Percentiles rank a stretch among this genome's conserved stretches.
These are phyloP conservation scores for Eira barbara DNA, from an alignment of 2,113 vertebrate species.

Conservation along the genomic window DNA sequence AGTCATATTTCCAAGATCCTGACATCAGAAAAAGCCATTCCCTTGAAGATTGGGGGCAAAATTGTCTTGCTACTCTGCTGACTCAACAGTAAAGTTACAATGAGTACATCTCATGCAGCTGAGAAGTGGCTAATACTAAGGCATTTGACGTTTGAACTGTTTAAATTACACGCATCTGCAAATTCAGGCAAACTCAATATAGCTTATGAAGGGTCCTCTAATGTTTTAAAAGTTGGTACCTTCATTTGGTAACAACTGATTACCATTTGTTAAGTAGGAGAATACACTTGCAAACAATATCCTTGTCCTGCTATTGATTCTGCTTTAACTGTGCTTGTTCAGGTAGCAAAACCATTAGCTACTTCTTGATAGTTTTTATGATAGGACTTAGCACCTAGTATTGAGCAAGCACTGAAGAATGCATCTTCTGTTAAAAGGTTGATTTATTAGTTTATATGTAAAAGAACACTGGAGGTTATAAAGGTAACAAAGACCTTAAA, in stretches of 20 bases:
- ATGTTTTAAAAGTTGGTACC: background rate
- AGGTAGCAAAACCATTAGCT: slow-evolving; percentile 55
- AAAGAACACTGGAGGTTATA: slow-evolving; percentile 75
- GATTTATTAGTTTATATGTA: slow-evolving; percentile 78
- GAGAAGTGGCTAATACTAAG: background rate
- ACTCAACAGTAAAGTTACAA: slow-evolving; percentile 37
- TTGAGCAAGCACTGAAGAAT: slow-evolving; percentile 58
- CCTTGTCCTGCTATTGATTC: slow-evolving; percentile 42
- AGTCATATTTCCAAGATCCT: slow-evolving; percentile 56
- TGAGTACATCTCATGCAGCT: background rate
- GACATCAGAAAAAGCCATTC: slow-evolving; percentile 49
- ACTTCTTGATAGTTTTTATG: slow-evolving; percentile 69
- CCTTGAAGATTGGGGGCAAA: slow-evolving; percentile 45
- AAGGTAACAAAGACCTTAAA: slow-evolving; percentile 78
- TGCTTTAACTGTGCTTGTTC: slow-evolving; percentile 59
- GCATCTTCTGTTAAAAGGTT: slow-evolving; percentile 68
- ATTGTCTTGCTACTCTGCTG: slow-evolving; percentile 32
- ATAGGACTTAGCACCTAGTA: slow-evolving; percentile 52
- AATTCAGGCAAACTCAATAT: background rate
- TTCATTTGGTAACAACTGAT: background rate
- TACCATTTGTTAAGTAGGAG: background rate
- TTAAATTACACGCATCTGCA: slow-evolving; percentile 27
- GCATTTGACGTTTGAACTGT: background rate
- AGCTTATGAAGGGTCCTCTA: background rate
- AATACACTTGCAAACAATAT: background rate